phyloP scores from a whole-genome alignment of 2,888 invertebrate genomes.

The Tipula helvola region DNA sequence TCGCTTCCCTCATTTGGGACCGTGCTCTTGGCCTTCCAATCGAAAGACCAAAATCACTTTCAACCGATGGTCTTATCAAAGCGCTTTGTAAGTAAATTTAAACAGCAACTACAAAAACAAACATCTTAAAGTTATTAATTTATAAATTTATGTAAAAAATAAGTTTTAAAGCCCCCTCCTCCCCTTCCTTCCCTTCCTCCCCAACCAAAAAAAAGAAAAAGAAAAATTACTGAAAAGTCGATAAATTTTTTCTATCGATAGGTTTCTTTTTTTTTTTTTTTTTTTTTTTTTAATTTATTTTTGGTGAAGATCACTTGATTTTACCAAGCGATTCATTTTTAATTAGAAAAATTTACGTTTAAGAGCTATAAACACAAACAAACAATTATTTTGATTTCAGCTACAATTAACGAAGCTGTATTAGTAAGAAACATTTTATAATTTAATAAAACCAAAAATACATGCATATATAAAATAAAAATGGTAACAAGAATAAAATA shows the following conservation, averaged over 20 bases:
- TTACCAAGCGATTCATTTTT: not conserved
- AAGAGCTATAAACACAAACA: not conserved
- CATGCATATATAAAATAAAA: not conserved
- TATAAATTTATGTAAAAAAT: not conserved
- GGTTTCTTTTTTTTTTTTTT: not conserved
- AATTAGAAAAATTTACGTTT: not conserved
- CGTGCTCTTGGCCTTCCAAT: slow-evolving; percentile 71
- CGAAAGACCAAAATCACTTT: slow-evolving; percentile 73
- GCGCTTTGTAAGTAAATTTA: not conserved
- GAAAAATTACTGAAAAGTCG: not conserved
- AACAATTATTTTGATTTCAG: not conserved
- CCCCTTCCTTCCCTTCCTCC: no score
- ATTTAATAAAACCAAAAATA: not conserved
- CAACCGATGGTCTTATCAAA: slow-evolving; percentile 44
- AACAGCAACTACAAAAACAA: not conserved
- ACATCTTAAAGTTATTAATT: not conserved
- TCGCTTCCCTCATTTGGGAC: slow-evolving; percentile 69
- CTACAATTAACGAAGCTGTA: not conserved
- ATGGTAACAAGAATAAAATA: not conserved
- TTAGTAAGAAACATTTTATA: not conserved
- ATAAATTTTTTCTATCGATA: not conserved
- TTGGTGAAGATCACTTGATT: not conserved
- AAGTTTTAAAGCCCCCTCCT: not conserved
- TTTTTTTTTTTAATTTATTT: not conserved
- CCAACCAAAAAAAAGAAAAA: not conserved